Base-by-base conservation (phyloP, 1,140 invertebrate species). In the Drosophila nasuta region DNA sequence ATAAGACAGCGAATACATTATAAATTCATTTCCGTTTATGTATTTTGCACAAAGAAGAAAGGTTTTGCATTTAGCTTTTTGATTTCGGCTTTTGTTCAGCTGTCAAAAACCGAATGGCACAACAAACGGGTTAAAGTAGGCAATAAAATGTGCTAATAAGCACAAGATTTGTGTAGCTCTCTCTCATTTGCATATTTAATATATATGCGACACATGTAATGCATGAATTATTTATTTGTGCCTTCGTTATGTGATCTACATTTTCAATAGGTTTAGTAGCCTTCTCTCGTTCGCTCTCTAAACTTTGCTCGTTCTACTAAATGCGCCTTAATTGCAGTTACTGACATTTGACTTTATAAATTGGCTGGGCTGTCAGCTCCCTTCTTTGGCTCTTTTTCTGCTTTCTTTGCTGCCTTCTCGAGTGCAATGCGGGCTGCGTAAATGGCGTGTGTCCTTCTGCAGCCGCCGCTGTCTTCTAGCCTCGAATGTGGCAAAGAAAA, bases 281-380 rank as follows among this genome's bases (percentile, higher is more conserved):
- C n/a, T n/a, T 15, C 20, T 25, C 20, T 25, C 20, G 4, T 25
- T 25, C 3, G 0, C 20, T 25, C 20, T 25, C 20, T 25, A 25
- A 25, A 25, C 20, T 57, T 45, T n/a, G 43, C 20, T 5, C 67
- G 64, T 67, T 89, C 57, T 52, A 43, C 45, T 78, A 80, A 80
- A 75, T 58, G 75, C 75, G 86, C 78, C 68, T 69, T 89, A 90
- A 89, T 89, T 89, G 85, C 86, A 89, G 86, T 89, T 83, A 85
- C 86, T 89, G 85, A 81, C 85, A 89, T 89, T 89, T 90, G 85
- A 89, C 85, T 89, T 89, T 56, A 79, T 68, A 90, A 89, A 88
- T 88, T 88, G 85, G 85, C 81, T 51, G 43, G 70, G 63, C 75
- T 70, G 63, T 66, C 62, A 64, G 17, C 62, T 49, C 62, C 20